Base-by-base conservation (phyloP, 1,140 invertebrate species). In the Drosophila sproati region DNA sequence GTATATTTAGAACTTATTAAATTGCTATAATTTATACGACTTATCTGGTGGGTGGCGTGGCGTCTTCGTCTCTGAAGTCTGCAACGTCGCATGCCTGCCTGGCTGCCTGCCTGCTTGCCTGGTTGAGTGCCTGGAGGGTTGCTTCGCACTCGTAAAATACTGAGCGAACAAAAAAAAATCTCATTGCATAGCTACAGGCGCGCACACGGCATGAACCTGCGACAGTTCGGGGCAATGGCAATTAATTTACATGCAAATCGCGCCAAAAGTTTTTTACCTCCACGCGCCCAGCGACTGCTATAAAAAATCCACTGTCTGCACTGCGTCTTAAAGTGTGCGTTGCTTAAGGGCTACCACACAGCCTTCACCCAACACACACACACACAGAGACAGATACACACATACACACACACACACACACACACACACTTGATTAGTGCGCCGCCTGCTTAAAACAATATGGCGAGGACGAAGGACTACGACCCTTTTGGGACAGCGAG, bases 11-110 rank as follows among this genome's bases (percentile, higher is more conserved):
- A 91, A 91, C 90, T 91, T 91, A 91, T 91, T 91, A 91, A 91
- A 91, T 91, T 91, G 90, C 90, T 91, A 91, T 91, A 91, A 91
- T 91, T 91, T 91, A 91, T 91, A 91, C 90, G 90, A 83, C 86
- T 91, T 91, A 91, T 91, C 90, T 91, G 52, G 69, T 73, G 70
- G 74, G 60, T 55, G 56, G 68, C 31, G 51, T 37, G 45, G 57
- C 37, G 31, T 67, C 62, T 41, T 70, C 29, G 10, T 12, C 50
- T 47, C 34, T 31, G 20, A 20, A 20, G 20, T 20, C 20, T 20
- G 20, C 20, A 20, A 20, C 20, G 20, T 20, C 20, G 20, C 20
- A 20, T 20, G 20, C 20, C 20, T 20, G 20, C 20, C 20, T 20
- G 20, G 20, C 12, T 8, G 35, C 7, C 50, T n/a, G 31, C 31